phyloP scores from a whole-genome alignment of 2,113 vertebrate species.

The Glaucomys volans region DNA sequence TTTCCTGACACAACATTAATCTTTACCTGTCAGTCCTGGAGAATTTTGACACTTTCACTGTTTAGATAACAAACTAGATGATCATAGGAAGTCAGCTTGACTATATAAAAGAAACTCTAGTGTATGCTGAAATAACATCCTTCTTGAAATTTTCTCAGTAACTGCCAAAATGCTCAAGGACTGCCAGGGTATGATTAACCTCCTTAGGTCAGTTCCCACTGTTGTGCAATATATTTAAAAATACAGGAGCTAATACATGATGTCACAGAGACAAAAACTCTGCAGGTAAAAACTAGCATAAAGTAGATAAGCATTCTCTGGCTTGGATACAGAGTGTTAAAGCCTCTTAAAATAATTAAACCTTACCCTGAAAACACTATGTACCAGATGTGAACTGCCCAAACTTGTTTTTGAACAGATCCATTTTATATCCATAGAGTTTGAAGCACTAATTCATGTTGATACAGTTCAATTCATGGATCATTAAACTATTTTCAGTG shows the following conservation, averaged over 20 bases:
- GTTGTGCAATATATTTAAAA: constrained; percentile 82
- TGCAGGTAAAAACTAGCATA: constrained; percentile 85
- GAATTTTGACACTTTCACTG: constrained; percentile 72
- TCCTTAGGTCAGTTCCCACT: constrained; percentile 81
- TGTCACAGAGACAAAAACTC: constrained; percentile 79
- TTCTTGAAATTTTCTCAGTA: constrained; percentile 65
- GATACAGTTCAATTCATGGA: constrained; percentile 31
- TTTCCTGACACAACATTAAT: constrained; percentile 42
- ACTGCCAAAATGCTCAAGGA: not conserved
- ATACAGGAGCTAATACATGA: constrained; percentile 84
- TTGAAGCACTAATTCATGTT: constrained; percentile 54
- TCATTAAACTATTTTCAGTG: constrained; percentile 55
- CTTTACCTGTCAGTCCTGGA: constrained; percentile 62
- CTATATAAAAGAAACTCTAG: constrained; percentile 36
- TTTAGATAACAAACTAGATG: constrained; percentile 78
- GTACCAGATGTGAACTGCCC: constrained; percentile 65
- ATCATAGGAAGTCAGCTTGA: constrained; percentile 70
- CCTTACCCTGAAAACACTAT: constrained; percentile 60
- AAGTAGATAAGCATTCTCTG: constrained; percentile 82
- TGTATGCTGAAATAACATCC: constrained; percentile 70
- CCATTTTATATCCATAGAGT: constrained; percentile 1
- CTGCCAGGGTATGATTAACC: constrained; percentile 78
- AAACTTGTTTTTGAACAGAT: constrained; percentile 73
- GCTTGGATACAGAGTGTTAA: constrained; percentile 65
- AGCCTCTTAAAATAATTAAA: constrained; percentile 77